phyloP scores from a whole-genome alignment of 2,113 vertebrate species.

The Ceratotherium simum region DNA sequence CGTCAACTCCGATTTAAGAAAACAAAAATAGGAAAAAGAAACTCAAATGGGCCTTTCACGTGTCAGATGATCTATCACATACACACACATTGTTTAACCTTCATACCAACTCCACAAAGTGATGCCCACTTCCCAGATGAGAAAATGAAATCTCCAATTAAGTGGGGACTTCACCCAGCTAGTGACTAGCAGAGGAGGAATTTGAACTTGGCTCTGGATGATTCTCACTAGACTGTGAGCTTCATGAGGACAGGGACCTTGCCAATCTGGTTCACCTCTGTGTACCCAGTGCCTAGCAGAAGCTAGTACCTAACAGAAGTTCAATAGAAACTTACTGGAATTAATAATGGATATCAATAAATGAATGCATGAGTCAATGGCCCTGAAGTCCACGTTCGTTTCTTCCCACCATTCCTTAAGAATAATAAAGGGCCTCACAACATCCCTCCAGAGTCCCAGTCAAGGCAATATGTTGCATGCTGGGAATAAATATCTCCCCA shows the following conservation, averaged over 20 bases:
- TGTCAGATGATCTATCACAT: neutral
- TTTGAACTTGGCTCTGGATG: neutral
- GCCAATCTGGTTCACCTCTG: neutral
- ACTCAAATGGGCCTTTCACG: neutral
- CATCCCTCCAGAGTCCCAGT: neutral
- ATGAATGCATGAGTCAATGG: neutral
- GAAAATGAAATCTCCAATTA: neutral
- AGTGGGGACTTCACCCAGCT: neutral
- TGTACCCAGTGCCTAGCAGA: neutral
- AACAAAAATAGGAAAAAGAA: neutral
- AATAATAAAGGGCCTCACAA: neutral
- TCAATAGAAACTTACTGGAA: neutral
- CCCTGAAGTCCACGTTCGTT: neutral
- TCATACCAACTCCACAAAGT: neutral
- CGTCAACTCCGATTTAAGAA: neutral
- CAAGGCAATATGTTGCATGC: neutral
- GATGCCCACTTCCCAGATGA: neutral
- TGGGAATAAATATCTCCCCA: neutral
- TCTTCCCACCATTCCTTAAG: neutral
- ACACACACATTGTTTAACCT: neutral
- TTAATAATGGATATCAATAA: neutral
- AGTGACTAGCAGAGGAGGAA: neutral
- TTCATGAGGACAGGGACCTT: neutral
- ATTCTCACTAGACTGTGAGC: neutral
- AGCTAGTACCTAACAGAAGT: neutral